These are phyloP conservation scores for Zootoca vivipara DNA, from an alignment of 2,113 vertebrate species.

Conservation along the genomic window DNA sequence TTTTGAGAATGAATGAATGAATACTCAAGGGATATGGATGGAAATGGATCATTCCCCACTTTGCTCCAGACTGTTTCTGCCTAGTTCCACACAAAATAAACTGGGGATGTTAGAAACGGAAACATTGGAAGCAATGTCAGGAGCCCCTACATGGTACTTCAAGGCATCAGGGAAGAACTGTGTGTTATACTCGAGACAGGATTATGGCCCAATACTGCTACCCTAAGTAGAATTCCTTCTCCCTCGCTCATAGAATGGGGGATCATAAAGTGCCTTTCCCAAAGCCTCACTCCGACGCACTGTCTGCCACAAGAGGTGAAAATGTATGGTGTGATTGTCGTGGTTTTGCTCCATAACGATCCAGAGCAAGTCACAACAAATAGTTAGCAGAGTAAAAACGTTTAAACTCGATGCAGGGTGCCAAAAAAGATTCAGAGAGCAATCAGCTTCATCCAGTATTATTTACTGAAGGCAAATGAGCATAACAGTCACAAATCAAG, in stretches of 20 bases:
- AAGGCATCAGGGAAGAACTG: too few relatives aligned
- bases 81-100: not conserved
- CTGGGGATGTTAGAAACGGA: not conserved
- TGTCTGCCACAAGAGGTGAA: not conserved
- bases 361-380: too few relatives aligned
- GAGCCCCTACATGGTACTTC: not conserved
- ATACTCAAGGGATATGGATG: not conserved
- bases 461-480: too few relatives aligned
- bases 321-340: not conserved
- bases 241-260: not conserved
- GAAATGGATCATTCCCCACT: not conserved
- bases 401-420: too few relatives aligned
- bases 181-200: not conserved
- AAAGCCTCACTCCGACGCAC: not conserved
- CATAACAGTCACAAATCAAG: too few relatives aligned
- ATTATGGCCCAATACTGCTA: not conserved
- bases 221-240: not conserved
- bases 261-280: not conserved
- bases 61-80: not conserved
- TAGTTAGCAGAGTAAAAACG: too few relatives aligned
- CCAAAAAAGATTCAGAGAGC: too few relatives aligned
- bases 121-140: not conserved
- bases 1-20: not conserved
- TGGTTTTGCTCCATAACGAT: too few relatives aligned
- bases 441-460: too few relatives aligned